Percentiles rank a stretch among this genome's conserved stretches.
Conservation (phyloP, 2,113 vertebrate genomes). For the Mirza zaza region DNA sequence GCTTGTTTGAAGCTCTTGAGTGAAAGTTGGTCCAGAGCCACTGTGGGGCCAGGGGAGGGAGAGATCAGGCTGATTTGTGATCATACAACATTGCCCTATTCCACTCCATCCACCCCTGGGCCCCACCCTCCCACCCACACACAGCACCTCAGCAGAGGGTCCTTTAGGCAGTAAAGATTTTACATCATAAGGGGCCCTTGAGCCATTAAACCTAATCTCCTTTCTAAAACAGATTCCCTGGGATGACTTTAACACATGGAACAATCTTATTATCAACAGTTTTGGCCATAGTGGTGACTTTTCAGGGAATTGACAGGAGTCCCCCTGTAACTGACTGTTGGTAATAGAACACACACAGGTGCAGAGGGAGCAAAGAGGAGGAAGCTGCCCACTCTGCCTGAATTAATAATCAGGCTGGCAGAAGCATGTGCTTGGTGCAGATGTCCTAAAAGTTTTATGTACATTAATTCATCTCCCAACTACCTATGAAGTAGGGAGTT, state of each 20-base stretch:
- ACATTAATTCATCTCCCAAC: background rate
- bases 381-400: too few species aligned
- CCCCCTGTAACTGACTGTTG: background rate
- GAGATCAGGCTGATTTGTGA: background rate
- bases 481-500: background rate
- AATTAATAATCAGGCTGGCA: background rate
- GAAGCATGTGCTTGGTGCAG: background rate
- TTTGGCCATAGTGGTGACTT: background rate
- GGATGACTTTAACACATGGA: background rate
- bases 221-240: background rate
- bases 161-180: background rate
- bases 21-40: background rate
- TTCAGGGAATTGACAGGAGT: background rate
- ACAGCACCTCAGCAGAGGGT: background rate
- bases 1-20: background rate
- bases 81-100: background rate
- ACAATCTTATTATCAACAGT: background rate
- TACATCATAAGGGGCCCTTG: background rate
- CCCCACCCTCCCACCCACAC: background rate
- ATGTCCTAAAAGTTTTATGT: background rate
- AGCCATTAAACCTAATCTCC: background rate
- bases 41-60: background rate
- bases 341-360: rapidly evolving
- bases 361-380: background rate
- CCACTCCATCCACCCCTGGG: background rate